Conservation (phyloP, 92 coral and sea anemone genomes). For the Montipora capitata region DNA sequence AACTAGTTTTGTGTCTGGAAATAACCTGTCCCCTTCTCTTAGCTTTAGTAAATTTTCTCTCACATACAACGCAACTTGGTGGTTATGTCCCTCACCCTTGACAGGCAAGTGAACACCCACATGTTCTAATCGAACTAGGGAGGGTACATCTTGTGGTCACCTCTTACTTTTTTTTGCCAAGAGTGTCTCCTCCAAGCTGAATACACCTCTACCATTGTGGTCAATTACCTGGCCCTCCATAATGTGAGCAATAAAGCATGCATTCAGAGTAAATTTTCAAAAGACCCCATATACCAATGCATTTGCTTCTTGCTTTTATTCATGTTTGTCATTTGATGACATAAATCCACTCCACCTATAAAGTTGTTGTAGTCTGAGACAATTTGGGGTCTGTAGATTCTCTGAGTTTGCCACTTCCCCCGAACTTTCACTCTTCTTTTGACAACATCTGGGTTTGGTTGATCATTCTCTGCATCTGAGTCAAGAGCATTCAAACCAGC, state of each 20-base stretch:
- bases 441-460: not conserved
- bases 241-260: too few species aligned
- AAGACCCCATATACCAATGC: too few species aligned
- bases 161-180: too few species aligned
- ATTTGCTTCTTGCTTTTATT: conserved; percentile 44
- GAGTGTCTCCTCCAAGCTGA: too few species aligned
- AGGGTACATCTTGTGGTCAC: too few species aligned
- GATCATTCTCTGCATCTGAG: conserved; percentile 33
- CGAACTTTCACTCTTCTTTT: conserved; percentile 32
- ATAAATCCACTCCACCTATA: conserved; percentile 73
- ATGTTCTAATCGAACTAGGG: too few species aligned
- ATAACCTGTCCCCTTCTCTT: conserved; percentile 14
- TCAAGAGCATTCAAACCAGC: conserved; percentile 8
- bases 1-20: conserved; percentile 39
- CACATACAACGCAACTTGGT: conserved; percentile 53
- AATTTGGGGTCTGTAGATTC: conserved; percentile 48
- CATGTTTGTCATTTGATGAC: conserved; percentile 58
- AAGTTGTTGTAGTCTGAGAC: conserved; percentile 57
- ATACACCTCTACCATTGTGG: too few species aligned
- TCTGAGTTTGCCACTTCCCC: conserved; percentile 14
- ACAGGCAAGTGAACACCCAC: too few species aligned
- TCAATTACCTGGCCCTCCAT: too few species aligned
- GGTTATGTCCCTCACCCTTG: conserved; percentile 21
- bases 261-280: too few species aligned
- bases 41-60: conserved; percentile 37